These are phyloP conservation scores for Rhombomys opimus DNA, from an alignment of 2,113 vertebrate species.

Conservation along the genomic window DNA sequence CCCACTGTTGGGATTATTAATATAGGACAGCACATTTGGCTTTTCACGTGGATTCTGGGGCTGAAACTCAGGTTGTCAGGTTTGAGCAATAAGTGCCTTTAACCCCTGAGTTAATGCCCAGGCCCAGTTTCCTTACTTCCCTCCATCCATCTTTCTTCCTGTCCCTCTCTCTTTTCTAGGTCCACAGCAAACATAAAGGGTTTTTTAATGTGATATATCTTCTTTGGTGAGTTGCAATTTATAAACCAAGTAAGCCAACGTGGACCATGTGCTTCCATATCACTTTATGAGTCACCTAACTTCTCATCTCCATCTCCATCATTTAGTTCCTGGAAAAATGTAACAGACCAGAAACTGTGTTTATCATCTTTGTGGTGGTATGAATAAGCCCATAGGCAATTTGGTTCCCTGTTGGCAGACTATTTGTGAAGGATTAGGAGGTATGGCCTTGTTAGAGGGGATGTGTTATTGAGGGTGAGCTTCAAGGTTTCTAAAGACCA, in stretches of 20 bases:
- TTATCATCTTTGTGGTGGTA: not conserved
- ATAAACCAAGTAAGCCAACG: not conserved
- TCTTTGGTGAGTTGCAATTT: not conserved
- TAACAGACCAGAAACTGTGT: not conserved
- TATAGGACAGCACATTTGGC: not conserved
- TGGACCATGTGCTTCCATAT: not conserved
- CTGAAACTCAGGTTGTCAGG: not conserved
- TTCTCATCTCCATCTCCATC: not conserved
- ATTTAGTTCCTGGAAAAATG: slow-evolving; percentile 17
- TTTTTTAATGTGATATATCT: not conserved
- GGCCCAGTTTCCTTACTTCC: not conserved
- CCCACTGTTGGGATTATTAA: no score
- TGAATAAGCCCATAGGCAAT: not conserved
- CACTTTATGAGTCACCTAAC: not conserved
- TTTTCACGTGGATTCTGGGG: not conserved
- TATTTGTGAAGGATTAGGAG: not conserved
- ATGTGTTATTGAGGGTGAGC: not conserved
- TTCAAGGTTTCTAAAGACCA: not conserved
- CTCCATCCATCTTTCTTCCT: not conserved
- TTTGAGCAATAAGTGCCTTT: not conserved
- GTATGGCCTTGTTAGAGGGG: not conserved
- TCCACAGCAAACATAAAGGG: not conserved
- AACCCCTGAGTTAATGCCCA: not conserved
- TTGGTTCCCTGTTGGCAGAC: not conserved
- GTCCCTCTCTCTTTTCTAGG: not conserved